phyloP scores from a whole-genome alignment of 2,797 vertebrate species.

The Monodelphis domestica region DNA sequence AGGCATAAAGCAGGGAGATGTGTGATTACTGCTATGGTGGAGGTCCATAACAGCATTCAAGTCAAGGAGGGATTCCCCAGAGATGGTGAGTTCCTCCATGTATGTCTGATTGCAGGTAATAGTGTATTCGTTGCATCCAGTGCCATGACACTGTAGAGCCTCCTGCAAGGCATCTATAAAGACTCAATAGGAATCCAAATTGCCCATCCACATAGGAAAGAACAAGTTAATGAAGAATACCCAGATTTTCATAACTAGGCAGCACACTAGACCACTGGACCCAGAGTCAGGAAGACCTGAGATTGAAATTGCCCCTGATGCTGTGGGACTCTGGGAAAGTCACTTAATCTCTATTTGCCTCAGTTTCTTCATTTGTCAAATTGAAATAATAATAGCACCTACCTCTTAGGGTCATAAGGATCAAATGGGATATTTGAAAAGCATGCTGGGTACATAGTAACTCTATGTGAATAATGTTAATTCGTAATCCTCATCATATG shows the following conservation, averaged over 20 bases:
- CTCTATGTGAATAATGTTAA: neutral
- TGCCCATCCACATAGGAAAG: neutral
- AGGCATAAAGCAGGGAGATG: neutral
- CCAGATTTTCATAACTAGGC: neutral
- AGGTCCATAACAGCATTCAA: neutral
- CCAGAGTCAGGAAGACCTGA: neutral
- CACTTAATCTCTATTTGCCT: neutral
- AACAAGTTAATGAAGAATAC: neutral
- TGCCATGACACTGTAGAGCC: neutral
- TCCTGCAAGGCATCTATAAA: neutral
- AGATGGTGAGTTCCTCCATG: neutral
- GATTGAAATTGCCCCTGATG: neutral
- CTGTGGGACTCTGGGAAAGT: neutral
- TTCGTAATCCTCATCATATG: neutral
- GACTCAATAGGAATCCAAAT: neutral
- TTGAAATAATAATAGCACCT: neutral
- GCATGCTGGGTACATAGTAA: neutral
- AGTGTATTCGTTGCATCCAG: neutral
- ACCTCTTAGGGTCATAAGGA: neutral
- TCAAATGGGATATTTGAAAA: neutral
- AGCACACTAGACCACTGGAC: neutral
- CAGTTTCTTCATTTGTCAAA: neutral
- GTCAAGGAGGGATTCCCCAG: neutral
- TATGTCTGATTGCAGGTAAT: neutral
- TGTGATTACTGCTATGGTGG: no score